phyloP scores from a whole-genome alignment of 1,140 invertebrate genomes.

The Manduca sexta region DNA sequence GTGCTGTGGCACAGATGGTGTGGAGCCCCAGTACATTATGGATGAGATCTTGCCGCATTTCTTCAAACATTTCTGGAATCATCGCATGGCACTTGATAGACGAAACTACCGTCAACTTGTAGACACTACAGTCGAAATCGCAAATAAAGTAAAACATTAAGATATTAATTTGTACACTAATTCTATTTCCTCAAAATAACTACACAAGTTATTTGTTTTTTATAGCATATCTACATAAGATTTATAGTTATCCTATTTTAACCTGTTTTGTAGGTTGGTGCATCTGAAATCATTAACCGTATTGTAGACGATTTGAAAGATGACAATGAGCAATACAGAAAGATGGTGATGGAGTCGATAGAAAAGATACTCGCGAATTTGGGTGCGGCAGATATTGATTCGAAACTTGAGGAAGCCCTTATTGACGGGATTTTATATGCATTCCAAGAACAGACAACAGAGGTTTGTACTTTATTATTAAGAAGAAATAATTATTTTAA shows the following conservation, averaged over 20 bases:
- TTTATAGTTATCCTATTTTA: too few relatives aligned
- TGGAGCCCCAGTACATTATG: constrained; percentile 99
- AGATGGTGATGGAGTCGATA: constrained; percentile 99
- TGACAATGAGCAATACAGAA: constrained; percentile 99
- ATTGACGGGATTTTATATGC: constrained; percentile 99
- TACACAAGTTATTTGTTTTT: too few relatives aligned
- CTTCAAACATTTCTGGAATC: constrained; percentile 99
- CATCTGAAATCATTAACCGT: constrained; percentile 98
- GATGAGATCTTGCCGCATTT: constrained; percentile 99
- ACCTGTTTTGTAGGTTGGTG: constrained; percentile 85
- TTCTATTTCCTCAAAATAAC: too few relatives aligned
- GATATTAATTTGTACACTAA: too few relatives aligned
- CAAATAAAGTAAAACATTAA: constrained; percentile 87
- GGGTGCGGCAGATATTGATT: constrained; percentile 98
- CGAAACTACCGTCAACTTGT: constrained; percentile 98
- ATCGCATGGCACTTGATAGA: constrained; percentile 98
- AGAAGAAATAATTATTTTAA: too few relatives aligned
- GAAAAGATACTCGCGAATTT: constrained; percentile 99
- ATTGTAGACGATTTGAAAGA: constrained; percentile 99
- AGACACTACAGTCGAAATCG: constrained; percentile 99
- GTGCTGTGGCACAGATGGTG: constrained; percentile 99
- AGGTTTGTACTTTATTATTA: constrained; percentile 80
- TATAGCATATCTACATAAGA: too few relatives aligned
- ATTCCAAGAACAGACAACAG: constrained; percentile 99
- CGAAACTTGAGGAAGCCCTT: constrained; percentile 96